Conservation (phyloP, 2,113 vertebrate genomes). For the Anguilla japonica region DNA sequence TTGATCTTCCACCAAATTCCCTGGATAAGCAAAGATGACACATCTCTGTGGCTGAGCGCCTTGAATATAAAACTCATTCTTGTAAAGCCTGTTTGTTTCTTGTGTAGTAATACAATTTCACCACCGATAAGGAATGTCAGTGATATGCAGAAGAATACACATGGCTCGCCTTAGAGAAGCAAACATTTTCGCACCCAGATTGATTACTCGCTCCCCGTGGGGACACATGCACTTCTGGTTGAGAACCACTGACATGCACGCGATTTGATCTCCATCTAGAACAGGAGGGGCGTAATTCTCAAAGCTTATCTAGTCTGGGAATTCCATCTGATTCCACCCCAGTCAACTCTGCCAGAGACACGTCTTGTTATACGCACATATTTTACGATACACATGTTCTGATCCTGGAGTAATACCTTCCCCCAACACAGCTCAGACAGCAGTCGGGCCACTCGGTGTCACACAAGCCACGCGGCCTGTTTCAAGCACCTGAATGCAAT, state of each 20-base stretch:
- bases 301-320: not conserved
- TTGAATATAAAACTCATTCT: too few species aligned
- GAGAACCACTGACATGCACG: too few species aligned
- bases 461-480: not conserved
- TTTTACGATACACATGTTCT: slow-evolving; percentile 19
- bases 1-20: too few species aligned
- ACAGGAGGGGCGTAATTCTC: not conserved
- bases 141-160: too few species aligned
- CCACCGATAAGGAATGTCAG: too few species aligned
- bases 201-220: too few species aligned
- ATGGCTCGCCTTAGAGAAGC: too few species aligned
- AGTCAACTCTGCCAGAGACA: not conserved
- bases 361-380: slow-evolving; percentile 31
- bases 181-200: not conserved
- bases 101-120: too few species aligned
- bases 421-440: not conserved
- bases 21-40: too few species aligned
- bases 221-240: not conserved
- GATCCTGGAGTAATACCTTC: slow-evolving; percentile 2
- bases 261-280: not conserved
- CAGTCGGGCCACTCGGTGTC: not conserved
- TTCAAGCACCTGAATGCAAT: not conserved
- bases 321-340: not conserved
- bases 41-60: too few species aligned
- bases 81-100: too few species aligned